phyloP scores from a whole-genome alignment of 92 coral and sea anemone genomes.

The Actinernus sp. region DNA sequence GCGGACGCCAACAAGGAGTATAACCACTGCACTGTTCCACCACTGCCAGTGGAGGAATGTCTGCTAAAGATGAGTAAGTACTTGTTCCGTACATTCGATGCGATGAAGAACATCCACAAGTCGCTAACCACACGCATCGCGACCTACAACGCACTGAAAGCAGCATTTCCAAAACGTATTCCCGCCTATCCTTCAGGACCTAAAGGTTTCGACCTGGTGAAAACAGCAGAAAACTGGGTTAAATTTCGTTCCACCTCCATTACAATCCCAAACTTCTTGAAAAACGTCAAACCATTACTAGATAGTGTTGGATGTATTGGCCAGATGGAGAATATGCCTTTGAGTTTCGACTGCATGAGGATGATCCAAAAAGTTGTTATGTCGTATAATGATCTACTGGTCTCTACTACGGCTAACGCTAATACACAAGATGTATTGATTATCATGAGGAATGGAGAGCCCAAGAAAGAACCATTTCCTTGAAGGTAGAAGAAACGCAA shows the following conservation, averaged over 20 bases:
- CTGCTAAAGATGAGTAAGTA: slow-evolving; percentile 60
- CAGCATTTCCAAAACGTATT: background rate
- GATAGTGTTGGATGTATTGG: background rate
- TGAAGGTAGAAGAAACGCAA: no score
- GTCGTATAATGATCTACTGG: no score
- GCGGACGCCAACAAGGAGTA: slow-evolving; percentile 46
- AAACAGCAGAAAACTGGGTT: slow-evolving; percentile 1
- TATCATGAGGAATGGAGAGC: no score
- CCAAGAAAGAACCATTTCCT: no score
- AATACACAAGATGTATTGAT: no score
- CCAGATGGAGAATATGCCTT: background rate
- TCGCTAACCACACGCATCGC: background rate
- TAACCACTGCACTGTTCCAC: slow-evolving; percentile 24
- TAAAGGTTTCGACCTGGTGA: background rate
- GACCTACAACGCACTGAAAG: background rate
- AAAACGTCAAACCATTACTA: slow-evolving; percentile 2
- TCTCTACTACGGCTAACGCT: no score
- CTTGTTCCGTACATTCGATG: slow-evolving; percentile 48
- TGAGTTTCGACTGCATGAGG: slow-evolving; percentile 6
- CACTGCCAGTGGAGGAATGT: slow-evolving; percentile 10
- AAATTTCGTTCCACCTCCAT: background rate
- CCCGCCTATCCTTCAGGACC: background rate
- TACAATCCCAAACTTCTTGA: background rate
- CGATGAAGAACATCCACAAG: slow-evolving; percentile 21
- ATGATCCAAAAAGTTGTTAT: no score